These are phyloP conservation scores for Chloropsis hardwickii DNA, from an alignment of 2,113 vertebrate genomes.

Conservation along the genomic window DNA sequence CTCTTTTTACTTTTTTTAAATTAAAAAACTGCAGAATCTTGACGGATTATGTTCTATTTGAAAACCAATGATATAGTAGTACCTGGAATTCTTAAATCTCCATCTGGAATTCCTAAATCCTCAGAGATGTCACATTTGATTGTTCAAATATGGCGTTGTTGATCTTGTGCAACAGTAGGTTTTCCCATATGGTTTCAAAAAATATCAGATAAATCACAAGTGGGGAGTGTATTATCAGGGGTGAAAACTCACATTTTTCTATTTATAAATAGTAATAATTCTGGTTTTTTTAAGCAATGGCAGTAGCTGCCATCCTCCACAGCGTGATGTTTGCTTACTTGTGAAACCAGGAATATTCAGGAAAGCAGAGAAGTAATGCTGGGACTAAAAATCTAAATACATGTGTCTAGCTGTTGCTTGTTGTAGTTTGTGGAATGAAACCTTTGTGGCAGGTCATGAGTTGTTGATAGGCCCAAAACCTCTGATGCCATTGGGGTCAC, in stretches of 20 bases:
- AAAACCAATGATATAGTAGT: background rate
- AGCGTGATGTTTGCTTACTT: accelerated
- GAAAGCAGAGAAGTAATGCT: background rate
- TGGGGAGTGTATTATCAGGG: background rate
- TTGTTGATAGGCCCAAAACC: background rate
- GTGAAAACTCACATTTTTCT: background rate
- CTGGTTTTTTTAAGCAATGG: background rate
- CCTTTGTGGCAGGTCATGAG: accelerated
- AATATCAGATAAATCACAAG: background rate
- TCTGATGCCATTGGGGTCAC: background rate
- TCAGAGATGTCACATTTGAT: background rate
- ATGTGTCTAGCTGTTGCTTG: background rate
- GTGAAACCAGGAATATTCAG: background rate
- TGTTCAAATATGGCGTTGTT: background rate
- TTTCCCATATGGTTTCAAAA: background rate
- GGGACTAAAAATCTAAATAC: background rate
- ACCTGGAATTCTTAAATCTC: background rate
- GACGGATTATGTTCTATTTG: background rate
- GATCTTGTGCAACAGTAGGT: background rate
- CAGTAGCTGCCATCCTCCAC: background rate
- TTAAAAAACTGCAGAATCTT: background rate
- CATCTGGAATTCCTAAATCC: background rate
- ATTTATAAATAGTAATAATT: background rate
- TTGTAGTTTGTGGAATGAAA: background rate
- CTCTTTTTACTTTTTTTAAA: background rate